Base-by-base conservation (phyloP, 2,888 invertebrate genomes). In the Orthosia incerta region DNA sequence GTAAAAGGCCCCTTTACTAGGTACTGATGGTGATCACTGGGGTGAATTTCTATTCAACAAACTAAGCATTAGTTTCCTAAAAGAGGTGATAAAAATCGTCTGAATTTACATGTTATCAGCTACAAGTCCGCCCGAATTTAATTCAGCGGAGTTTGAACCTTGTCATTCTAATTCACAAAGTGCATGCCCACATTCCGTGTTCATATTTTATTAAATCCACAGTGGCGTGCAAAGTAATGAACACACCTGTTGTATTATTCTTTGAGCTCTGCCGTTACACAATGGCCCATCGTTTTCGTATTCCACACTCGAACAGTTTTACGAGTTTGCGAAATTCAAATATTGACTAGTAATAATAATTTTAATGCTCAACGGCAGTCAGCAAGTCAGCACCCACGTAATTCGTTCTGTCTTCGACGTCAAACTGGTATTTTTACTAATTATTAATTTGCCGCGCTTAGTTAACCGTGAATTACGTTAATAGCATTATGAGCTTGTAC, bases 381-480 rank as follows among this genome's bases (percentile, higher is more conserved):
- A 48, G 70, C 59, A 70, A 62, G 53, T 64, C 67, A 46, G 71
- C 61, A 74, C 60, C 55, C 50, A 66, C 59, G 62, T 64, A 62
- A 76, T 76, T 76, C 60, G 63, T 71, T 76, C 60, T 64, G 53
- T 70, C 55, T 68, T 71, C 59, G 2, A 76, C 62, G 55, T 55
- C 45, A 71, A 83, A 74, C 74, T 51, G 51, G 61, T 71, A 65
- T 83, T 70, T 82, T 71, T 70, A 76, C 65, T 87, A 88, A 90
- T 89, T 89, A 88, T 63, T 71, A 86, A 90, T 90, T 90, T 84
- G 88, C 74, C 74, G 79, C 84, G 83, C 84, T 80, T 85, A 86
- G 80, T 72, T 81, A 83, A 86, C 86, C 86, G 80, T 89, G 85
- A 86, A 86, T 81, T 82, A 74, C 82, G 80, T 79, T 82, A 67